Base-by-base conservation (phyloP, 1,140 invertebrate species). In the Drosophila melanogaster region DNA sequence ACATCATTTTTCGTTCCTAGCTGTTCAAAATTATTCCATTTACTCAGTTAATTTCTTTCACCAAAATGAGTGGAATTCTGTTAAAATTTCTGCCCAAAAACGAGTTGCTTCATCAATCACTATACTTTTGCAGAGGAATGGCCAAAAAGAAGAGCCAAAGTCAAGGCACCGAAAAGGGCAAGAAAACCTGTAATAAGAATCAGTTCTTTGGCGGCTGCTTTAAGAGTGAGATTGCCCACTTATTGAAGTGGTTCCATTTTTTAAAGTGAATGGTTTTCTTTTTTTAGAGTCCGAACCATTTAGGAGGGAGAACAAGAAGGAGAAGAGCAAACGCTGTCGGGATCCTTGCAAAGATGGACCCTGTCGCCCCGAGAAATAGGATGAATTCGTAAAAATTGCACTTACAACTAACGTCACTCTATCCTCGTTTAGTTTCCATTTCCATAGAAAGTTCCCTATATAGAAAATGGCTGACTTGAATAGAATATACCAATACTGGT, bases 131-230 rank as follows among this genome's bases (percentile, higher is more conserved):
- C 3, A 44, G 62, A n/a, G 54, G 49, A 3, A 58, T 77, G 79
- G 59, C 49, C 24, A 40, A 41, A 12, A 77, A 47, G 24, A 41
- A 46, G 24, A 19, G 19, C 15, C 15, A 65, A 44, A 26, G 33
- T 15, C 49, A 55, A 3, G 47, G 41, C 30, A 60, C 37, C 40
- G 40, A 49, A 7, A 69, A 60, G 24, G 38, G 57, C 14, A 73
- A 51, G 24, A 54, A 55, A 8, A n/a, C 37, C 44, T 62, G 44
- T 7, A 22, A 26, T 0, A 30, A 35, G 19, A 43, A 62, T 24
- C 77, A 64, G 14, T 76, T 80, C 22, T 54, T 38, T 17, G 59
- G 24, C 4, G 77, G 43, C 10, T 80, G 77, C 17, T 80, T 61
- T 33, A 64, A 71, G 10, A 70, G 77, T 80, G 47, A 53, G 14